These are phyloP conservation scores for Ceratoteleas bidentatus DNA, from an alignment of 1,140 invertebrate genomes.

Conservation along the genomic window DNA sequence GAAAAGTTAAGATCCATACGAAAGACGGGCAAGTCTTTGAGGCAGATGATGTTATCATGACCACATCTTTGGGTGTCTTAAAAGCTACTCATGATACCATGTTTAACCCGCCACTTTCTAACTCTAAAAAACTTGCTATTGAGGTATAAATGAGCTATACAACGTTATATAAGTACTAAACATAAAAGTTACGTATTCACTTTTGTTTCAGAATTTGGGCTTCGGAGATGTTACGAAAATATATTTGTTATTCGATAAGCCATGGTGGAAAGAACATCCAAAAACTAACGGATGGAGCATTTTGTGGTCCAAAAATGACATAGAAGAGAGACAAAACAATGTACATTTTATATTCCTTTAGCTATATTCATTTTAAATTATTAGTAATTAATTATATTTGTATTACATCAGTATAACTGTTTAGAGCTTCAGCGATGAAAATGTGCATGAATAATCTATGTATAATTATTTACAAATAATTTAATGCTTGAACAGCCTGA, in stretches of 20 bases:
- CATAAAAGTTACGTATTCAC: neutral
- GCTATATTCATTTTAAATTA: too few species aligned
- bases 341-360: neutral
- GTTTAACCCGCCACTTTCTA: slow-evolving; percentile 75
- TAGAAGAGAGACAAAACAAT: slow-evolving; percentile 64
- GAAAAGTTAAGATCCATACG: slow-evolving; percentile 68
- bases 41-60: slow-evolving; percentile 78
- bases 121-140: slow-evolving; percentile 72
- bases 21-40: slow-evolving; percentile 70
- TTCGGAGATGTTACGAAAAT: slow-evolving; percentile 85
- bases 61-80: slow-evolving; percentile 78
- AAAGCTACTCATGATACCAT: slow-evolving; percentile 72
- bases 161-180: neutral
- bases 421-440: too few species aligned
- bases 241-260: slow-evolving; percentile 84
- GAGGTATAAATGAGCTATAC: slow-evolving; percentile 72
- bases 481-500: slow-evolving; percentile 45
- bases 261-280: slow-evolving; percentile 82
- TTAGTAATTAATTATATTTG: too few species aligned
- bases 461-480: too few species aligned
- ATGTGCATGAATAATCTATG: neutral
- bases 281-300: slow-evolving; percentile 81
- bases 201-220: slow-evolving; percentile 76
- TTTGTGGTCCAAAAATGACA: slow-evolving; percentile 81
- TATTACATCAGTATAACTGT: too few species aligned